Percentiles rank a stretch among this genome's conserved stretches.
Evolutionary conservation across 2,797 vertebrate species (phyloP).

Genomic region (Otus scops): DNA sequence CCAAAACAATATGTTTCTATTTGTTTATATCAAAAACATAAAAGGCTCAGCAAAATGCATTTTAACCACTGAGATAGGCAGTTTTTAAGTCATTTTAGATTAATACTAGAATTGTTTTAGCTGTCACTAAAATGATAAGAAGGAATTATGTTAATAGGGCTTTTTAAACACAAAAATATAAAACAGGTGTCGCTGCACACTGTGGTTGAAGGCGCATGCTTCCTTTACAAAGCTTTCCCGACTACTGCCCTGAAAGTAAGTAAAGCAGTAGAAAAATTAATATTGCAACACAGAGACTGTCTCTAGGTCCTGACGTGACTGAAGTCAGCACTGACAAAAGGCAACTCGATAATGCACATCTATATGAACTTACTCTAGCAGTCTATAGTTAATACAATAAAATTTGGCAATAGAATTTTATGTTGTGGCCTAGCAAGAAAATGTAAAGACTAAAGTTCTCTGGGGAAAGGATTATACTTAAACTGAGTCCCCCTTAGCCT

Average conservation of each 20-base stretch:
- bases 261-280: not conserved
- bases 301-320: not conserved
- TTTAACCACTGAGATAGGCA: not conserved
- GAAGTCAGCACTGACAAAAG: not conserved
- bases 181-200: not conserved
- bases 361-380: too few relatives aligned
- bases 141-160: not conserved
- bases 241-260: not conserved
- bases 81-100: not conserved
- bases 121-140: not conserved
- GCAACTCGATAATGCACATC: fast-evolving
- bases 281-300: not conserved
- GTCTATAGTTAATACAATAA: not conserved
- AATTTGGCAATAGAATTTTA: too few relatives aligned
- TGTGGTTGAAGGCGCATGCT: fast-evolving
- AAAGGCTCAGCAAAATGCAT: not conserved
- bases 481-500: not conserved
- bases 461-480: not conserved
- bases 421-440: not conserved
- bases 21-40: not conserved
- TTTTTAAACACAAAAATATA: not conserved
- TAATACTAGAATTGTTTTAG: not conserved
- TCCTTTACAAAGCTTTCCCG: not conserved
- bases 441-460: not conserved
- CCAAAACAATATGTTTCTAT: not conserved